Conservation (phyloP, 2,113 vertebrate species). For the Dipodomys stephensi region DNA sequence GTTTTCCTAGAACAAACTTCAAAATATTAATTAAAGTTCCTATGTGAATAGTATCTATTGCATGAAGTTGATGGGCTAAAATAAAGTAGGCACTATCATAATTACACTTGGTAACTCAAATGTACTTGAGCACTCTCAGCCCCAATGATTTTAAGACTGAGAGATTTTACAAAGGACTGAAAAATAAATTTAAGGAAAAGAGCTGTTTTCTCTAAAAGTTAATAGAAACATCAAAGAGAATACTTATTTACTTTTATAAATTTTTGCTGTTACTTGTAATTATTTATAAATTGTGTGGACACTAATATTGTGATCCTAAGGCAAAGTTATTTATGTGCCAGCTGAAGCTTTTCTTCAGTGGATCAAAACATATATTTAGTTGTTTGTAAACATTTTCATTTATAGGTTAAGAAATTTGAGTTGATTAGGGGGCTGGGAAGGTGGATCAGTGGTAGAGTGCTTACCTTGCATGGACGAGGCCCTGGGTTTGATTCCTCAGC, state of each 20-base stretch:
- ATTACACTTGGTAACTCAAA: constrained; percentile 34
- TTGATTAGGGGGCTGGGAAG: too few species aligned
- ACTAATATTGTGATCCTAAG: neutral
- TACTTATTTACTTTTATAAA: neutral
- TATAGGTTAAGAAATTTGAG: neutral
- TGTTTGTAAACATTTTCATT: neutral
- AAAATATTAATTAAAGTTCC: constrained; percentile 26
- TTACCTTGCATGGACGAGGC: too few species aligned
- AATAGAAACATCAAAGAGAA: neutral
- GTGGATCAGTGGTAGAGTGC: too few species aligned
- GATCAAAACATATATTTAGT: neutral
- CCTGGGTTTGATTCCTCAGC: too few species aligned
- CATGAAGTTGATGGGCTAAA: neutral
- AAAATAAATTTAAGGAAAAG: constrained; percentile 11
- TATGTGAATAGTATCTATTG: neutral
- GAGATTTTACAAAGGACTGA: neutral
- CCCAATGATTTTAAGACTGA: constrained; percentile 20
- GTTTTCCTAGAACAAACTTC: neutral
- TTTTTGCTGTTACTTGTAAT: neutral
- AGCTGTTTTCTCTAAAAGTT: neutral
- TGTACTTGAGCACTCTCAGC: neutral
- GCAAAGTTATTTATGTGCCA: neutral
- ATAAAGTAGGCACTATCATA: neutral
- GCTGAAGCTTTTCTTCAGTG: constrained; percentile 9
- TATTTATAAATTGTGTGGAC: neutral